Evolutionary conservation across 2,888 invertebrate species (phyloP), one percentile per base, ranked within the genome.

Genomic region (Platypus cylindrus): DNA sequence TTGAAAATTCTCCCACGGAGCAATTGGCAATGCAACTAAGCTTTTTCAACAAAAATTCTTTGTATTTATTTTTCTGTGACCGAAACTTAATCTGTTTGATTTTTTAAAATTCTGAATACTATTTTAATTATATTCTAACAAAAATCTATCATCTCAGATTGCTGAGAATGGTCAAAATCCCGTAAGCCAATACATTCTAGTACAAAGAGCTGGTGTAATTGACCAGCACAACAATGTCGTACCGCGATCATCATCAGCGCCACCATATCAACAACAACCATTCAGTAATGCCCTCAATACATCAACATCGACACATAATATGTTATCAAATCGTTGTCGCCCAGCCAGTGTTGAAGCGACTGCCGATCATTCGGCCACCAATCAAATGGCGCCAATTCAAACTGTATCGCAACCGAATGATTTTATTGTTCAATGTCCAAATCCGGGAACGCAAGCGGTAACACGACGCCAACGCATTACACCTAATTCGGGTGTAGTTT

Each of bases 211-310:
- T 4, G 63, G 71, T 40, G 65, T 68, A 7, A 70, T 70, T 34
- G 55, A 55, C 28, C 55, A 51, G 36, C n/a, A n/a, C n/a, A n/a
- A n/a, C n/a, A 49, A 50, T 37, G 73, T 74, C 34, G 77, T 80
- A 5, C 85, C 86, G 1, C 68, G 87, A 33, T 85, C 87, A 1
- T 84, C 85, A 1, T 86, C 85, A 55, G 86, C 87, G 2, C 86
- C 85, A 9, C 82, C 86, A 8, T 68, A 77, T 30, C 58, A 58
- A 26, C 60, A 57, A 31, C 60, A 52, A 39, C 49, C 51, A 13
- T 28, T 46, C 37, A 35, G 46, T 16, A 51, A 50, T 25, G 43
- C 55, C 14, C 53, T 56, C 32, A 56, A 53, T 44, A 52, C 54
- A 7, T 53, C 58, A 14, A 49, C 52, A 22, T 48, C 51, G 18